Conservation (phyloP, 1,140 invertebrate species). For the Intoshia linei region DNA sequence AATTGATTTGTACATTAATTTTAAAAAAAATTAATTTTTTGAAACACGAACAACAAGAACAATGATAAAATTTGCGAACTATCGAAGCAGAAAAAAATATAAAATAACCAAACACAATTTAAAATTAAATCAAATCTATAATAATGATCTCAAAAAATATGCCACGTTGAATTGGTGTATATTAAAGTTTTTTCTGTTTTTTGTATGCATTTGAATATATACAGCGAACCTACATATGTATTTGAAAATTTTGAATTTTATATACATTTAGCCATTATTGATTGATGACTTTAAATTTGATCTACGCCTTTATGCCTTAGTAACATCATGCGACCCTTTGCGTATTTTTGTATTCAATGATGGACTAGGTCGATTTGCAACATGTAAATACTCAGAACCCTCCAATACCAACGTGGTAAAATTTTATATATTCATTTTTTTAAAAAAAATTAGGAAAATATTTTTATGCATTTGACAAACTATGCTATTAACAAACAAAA, state of each 20-base stretch:
- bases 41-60: no score
- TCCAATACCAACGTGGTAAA: constrained; percentile 31
- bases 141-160: no score
- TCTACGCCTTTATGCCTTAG: constrained; percentile 23
- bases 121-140: no score
- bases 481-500: constrained; percentile 28
- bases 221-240: no score
- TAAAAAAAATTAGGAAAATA: constrained; percentile 14
- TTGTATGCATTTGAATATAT: no score
- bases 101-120: no score
- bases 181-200: no score
- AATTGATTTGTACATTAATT: no score
- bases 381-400: constrained; percentile 44
- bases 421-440: neutral
- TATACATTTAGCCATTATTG: constrained; percentile 23
- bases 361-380: constrained; percentile 37
- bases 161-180: no score
- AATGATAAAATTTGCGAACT: no score
- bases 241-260: constrained; percentile 3
- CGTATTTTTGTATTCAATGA: constrained; percentile 24
- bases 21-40: no score
- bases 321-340: constrained; percentile 25
- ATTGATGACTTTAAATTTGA: constrained; percentile 28
- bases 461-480: constrained; percentile 25
- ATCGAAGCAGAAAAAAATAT: no score